A percentile compares a stretch with the other conserved stretches of the same genome.
Evolutionary conservation across 2,888 invertebrate genomes (phyloP).

Genomic region (Epirrhoe tristata): DNA sequence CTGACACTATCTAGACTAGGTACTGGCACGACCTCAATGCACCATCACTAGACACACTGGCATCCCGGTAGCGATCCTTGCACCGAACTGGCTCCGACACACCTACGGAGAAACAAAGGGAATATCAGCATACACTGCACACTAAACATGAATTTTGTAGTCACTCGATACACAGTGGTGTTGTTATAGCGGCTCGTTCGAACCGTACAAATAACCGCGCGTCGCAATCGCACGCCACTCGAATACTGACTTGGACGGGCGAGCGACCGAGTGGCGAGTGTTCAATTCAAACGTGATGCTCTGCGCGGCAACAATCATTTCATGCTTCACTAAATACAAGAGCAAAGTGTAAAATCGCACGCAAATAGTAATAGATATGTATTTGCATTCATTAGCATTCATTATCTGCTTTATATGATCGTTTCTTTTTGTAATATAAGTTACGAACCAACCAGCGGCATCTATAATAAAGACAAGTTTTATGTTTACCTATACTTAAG

Average conservation of each 20-base stretch:
- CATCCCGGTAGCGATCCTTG: conserved; percentile 68
- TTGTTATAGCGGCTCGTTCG: conserved; percentile 38
- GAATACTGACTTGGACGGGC: conserved; percentile 65
- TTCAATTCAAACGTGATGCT: conserved; percentile 63
- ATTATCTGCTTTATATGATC: conserved; percentile 17
- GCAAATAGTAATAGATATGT: conserved; percentile 59
- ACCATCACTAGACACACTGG: conserved; percentile 81
- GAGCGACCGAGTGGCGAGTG: conserved; percentile 42
- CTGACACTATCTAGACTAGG: conserved; percentile 74
- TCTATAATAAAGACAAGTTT: no score
- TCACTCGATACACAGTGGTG: conserved; percentile 50
- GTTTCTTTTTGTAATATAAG: conserved; percentile 35
- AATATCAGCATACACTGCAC: conserved; percentile 68
- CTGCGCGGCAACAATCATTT: conserved; percentile 68
- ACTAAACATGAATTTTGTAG: conserved; percentile 64
- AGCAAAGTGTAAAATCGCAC: conserved; percentile 75
- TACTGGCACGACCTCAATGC: conserved; percentile 75
- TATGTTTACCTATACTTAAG: no score
- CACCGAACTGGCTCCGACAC: conserved; percentile 53
- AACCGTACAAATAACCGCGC: conserved; percentile 50
- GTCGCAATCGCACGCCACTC: conserved; percentile 58
- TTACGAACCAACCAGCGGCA: conserved; percentile 9
- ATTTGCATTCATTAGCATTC: conserved; percentile 46
- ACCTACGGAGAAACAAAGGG: conserved; percentile 77
- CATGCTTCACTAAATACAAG: conserved; percentile 74